Evolutionary conservation across 2,113 vertebrate genomes (phyloP).

Genomic region (Brachyistius frenatus): DNA sequence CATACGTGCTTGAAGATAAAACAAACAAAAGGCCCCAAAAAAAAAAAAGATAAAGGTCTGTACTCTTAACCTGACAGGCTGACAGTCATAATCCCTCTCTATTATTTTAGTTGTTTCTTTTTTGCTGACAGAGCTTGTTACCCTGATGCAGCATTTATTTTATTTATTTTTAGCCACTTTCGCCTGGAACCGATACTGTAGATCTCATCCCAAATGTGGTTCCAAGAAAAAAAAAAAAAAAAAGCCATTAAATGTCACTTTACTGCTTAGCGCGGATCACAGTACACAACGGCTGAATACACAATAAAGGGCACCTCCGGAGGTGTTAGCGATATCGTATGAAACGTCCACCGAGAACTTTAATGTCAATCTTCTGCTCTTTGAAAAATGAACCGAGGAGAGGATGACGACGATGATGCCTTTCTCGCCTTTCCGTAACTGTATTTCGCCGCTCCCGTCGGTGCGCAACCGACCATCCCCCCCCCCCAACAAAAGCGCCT

Average conservation of each 20-base stretch:
- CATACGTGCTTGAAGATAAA: too few relatives aligned
- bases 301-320: slow-evolving; percentile 2
- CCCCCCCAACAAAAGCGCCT: not conserved
- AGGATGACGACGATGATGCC: slow-evolving; percentile 18
- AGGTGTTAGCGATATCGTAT: slow-evolving; percentile 20
- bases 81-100: not conserved
- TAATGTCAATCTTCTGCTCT: slow-evolving; percentile 21
- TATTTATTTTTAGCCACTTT: not conserved
- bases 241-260: slow-evolving; percentile 21
- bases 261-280: slow-evolving; percentile 1
- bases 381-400: slow-evolving; percentile 36
- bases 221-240: slow-evolving; percentile 7
- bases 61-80: not conserved
- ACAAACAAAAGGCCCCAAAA: too few relatives aligned
- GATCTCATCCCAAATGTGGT: not conserved
- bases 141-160: not conserved
- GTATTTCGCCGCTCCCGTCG: slow-evolving; percentile 10
- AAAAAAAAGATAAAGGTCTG: not conserved
- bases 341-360: slow-evolving; percentile 17
- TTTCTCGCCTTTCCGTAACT: not conserved
- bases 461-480: not conserved
- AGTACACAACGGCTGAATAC: slow-evolving; percentile 25
- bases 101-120: not conserved
- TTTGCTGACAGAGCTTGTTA: not conserved
- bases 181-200: not conserved